These are phyloP conservation scores for Anolis sagrei DNA, from an alignment of 2,113 vertebrate genomes.

Conservation along the genomic window DNA sequence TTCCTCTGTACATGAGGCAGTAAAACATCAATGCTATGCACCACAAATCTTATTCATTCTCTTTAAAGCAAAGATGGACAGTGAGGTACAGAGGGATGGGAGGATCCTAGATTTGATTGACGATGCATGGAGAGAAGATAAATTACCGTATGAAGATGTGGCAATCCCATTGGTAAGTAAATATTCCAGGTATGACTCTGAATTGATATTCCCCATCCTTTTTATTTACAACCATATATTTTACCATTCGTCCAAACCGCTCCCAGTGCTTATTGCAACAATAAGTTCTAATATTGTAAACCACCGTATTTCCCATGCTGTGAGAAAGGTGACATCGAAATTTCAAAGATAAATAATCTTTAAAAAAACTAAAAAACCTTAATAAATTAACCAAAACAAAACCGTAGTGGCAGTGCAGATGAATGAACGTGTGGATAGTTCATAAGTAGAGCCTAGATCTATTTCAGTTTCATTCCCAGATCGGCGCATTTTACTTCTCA, in stretches of 20 bases:
- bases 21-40: neutral
- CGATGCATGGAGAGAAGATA: constrained; percentile 96
- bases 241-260: neutral
- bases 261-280: neutral
- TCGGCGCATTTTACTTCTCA: neutral
- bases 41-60: constrained; percentile 52
- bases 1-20: no score
- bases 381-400: neutral
- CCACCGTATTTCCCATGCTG: no score
- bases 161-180: constrained; percentile 91
- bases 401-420: neutral
- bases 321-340: no score
- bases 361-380: neutral
- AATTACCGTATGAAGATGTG: constrained; percentile 94
- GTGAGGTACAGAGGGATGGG: constrained; percentile 94
- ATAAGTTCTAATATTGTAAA: neutral
- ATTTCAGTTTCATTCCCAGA: neutral
- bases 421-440: neutral
- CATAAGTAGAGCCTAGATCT: neutral
- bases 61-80: constrained; percentile 84
- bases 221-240: neutral
- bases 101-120: constrained; percentile 96
- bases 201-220: neutral
- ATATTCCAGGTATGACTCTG: neutral
- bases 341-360: neutral